These are phyloP conservation scores for Scalopus aquaticus DNA, from an alignment of 2,113 vertebrate genomes.

Conservation along the genomic window DNA sequence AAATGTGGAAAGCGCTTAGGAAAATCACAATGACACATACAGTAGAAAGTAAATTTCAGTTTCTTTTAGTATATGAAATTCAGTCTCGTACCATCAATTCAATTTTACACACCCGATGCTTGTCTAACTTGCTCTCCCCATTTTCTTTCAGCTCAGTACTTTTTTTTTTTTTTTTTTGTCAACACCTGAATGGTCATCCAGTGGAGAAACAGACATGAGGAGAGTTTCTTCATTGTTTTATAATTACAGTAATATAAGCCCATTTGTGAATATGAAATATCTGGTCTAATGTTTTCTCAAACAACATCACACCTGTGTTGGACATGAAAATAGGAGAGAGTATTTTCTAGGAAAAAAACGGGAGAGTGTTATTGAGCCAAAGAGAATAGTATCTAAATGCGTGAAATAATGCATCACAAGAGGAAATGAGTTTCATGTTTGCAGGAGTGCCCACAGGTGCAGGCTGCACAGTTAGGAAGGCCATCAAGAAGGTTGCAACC, in stretches of 20 bases:
- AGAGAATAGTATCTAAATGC: not conserved
- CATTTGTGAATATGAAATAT: not conserved
- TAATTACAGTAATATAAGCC: not conserved
- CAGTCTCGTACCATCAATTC: not conserved
- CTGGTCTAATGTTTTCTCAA: not conserved
- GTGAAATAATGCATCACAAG: not conserved
- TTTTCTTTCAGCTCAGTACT: not conserved
- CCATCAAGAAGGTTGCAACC: not conserved
- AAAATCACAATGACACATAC: not conserved
- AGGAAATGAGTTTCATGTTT: not conserved
- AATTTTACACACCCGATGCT: not conserved
- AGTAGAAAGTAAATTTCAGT: not conserved
- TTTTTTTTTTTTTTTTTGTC: not conserved
- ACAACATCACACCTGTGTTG: not conserved
- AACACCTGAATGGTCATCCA: not conserved
- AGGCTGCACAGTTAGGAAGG: not conserved
- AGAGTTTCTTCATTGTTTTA: not conserved
- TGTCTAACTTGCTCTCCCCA: not conserved
- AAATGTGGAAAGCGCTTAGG: not conserved
- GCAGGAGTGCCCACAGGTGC: accelerated
- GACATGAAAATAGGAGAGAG: not conserved
- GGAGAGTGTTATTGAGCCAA: not conserved
- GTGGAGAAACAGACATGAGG: not conserved
- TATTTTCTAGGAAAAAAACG: not conserved
- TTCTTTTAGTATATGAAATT: not conserved